These are phyloP conservation scores for Pseudeuparius sepicola DNA, from an alignment of 2,888 invertebrate genomes.

Conservation along the genomic window DNA sequence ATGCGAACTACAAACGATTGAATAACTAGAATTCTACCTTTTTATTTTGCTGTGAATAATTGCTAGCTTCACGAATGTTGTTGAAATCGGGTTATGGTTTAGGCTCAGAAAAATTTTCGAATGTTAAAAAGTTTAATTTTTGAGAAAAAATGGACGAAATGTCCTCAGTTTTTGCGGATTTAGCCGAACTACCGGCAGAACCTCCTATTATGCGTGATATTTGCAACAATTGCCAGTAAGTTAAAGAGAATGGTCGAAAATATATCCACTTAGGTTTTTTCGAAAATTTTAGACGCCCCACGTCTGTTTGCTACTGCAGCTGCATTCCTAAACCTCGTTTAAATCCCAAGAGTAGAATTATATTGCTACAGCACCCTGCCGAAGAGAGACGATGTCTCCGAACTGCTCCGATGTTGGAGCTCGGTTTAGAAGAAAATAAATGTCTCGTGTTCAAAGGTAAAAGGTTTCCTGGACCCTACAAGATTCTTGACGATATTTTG, in stretches of 20 bases:
- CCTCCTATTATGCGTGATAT: slow-evolving; percentile 63
- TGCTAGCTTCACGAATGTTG: too few relatives aligned
- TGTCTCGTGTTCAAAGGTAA: slow-evolving; percentile 77
- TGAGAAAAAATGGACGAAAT: too few relatives aligned
- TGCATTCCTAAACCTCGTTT: slow-evolving; percentile 65
- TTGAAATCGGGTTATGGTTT: too few relatives aligned
- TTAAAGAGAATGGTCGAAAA: slow-evolving; percentile 19
- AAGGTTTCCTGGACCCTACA: slow-evolving; percentile 65
- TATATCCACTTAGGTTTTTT: slow-evolving; percentile 17
- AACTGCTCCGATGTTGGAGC: slow-evolving; percentile 80
- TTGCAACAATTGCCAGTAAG: slow-evolving; percentile 67
- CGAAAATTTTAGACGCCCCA: slow-evolving; percentile 58
- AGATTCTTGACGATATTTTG: slow-evolving; percentile 56
- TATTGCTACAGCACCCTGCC: slow-evolving; percentile 86
- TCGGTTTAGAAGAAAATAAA: slow-evolving; percentile 62
- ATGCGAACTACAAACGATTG: too few relatives aligned
- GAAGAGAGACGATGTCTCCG: slow-evolving; percentile 83
- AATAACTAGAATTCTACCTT: too few relatives aligned
- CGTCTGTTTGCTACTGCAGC: slow-evolving; percentile 83
- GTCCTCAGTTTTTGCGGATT: too few relatives aligned
- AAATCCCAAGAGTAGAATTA: slow-evolving; percentile 57
- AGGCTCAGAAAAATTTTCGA: too few relatives aligned
- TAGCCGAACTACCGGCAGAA: slow-evolving; percentile 64
- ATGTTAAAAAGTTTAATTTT: too few relatives aligned
- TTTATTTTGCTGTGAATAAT: too few relatives aligned